These are phyloP conservation scores for Cylas formicarius DNA, from an alignment of 1,140 invertebrate species.

Conservation along the genomic window DNA sequence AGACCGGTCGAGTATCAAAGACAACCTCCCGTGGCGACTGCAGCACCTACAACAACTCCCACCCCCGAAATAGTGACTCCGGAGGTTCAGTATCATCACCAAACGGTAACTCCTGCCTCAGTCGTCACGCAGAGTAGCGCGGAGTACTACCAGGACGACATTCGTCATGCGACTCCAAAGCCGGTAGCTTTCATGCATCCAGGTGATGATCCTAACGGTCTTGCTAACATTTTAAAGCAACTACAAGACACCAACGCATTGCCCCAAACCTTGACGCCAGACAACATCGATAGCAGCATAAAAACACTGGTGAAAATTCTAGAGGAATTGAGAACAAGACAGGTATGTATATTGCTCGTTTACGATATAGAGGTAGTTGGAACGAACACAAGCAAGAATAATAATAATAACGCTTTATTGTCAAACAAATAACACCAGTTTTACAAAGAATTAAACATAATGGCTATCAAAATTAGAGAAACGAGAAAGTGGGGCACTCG, in stretches of 20 bases:
- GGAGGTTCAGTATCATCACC: not conserved
- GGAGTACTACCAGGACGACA: not conserved
- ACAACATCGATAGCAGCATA: slow-evolving; percentile 71
- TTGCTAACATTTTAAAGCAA: slow-evolving; percentile 52
- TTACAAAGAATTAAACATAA: too few species aligned
- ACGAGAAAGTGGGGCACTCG: too few species aligned
- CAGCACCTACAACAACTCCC: not conserved
- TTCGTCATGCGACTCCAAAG: not conserved
- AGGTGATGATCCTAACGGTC: slow-evolving; percentile 30
- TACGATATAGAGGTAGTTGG: too few species aligned
- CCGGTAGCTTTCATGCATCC: not conserved
- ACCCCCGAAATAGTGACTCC: not conserved
- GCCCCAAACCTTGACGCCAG: slow-evolving; percentile 62
- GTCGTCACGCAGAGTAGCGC: not conserved
- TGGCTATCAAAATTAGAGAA: too few species aligned
- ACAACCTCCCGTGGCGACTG: not conserved
- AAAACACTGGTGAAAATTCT: slow-evolving; percentile 66
- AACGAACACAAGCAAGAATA: too few species aligned
- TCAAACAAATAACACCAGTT: too few species aligned
- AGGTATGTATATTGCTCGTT: slow-evolving; percentile 3
- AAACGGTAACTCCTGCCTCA: too few species aligned
- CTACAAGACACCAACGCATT: slow-evolving; percentile 64
- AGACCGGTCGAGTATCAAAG: too few species aligned
- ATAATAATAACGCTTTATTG: too few species aligned
- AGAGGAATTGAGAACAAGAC: slow-evolving; percentile 51